Base-by-base conservation (phyloP, 2,797 vertebrate species). In the Microctenopoma lineatum region DNA sequence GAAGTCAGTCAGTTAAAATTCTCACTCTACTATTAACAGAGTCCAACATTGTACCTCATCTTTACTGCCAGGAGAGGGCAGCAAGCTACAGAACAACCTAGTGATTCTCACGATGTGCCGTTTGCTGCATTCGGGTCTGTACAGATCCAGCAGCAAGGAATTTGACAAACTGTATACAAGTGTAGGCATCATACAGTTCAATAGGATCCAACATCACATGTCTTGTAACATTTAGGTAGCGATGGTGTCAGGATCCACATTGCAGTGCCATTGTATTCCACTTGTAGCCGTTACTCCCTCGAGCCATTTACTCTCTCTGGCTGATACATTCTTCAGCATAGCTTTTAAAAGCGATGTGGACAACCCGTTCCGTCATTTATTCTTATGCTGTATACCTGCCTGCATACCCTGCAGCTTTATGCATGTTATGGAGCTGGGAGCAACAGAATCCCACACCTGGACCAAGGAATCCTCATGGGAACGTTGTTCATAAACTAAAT, bases 11-110 rank as follows among this genome's bases (percentile, higher is more conserved):
- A n/a, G 15, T 1, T 38, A 16, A 36, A 46, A 47, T n/a, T n/a
- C 26, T 10, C 2, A 7, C 18, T 0, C 4, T 36, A 50, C 25
- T 14, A 13, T 7, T 36, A 3, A 21, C 32, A 8, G 59, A 55
- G 50, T 53, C 39, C 1, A 16, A 55, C 7, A 2, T 8, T 81
- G 87, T 26, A 85, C 63, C 13, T 52, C 36, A 5, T 21, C 16
- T 48, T 26, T 48, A 0, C 25, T 8, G 32, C 90, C 92, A 86
- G 80, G 3, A 91, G 92, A 88, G 83, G 88, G 92, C 87, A 89
- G 89, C 87, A 91, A 18, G 10, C 34, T 25, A 83, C 79, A 70
- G 54, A 63, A 16, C 5, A 69, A 60, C n/a, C 39, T 0, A 34
- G 41, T 32, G 3, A 5, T 27, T 6, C 2, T 3, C 7, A 4